Conservation (phyloP, 2,113 vertebrate species). For the Pelecanoides urinatrix region DNA sequence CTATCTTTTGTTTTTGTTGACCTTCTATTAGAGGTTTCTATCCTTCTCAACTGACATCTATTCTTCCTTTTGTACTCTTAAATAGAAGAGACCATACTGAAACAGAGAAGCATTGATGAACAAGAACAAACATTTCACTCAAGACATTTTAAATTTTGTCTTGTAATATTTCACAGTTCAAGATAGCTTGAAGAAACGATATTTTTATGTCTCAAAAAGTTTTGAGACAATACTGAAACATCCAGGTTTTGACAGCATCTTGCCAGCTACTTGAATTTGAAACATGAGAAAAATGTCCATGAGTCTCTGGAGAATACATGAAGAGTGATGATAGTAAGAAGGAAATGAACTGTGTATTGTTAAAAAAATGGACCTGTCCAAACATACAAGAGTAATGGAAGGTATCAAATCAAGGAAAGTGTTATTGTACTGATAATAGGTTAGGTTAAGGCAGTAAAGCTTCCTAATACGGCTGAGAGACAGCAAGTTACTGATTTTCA, state of each 20-base stretch:
- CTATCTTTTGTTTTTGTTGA: not conserved
- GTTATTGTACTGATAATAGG: not conserved
- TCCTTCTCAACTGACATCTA: not conserved
- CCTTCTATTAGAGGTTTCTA: not conserved
- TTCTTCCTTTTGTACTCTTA: not conserved
- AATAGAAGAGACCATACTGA: not conserved
- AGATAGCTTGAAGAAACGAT: not conserved
- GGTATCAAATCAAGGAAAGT: not conserved
- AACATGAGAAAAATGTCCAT: not conserved
- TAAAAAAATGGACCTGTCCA: not conserved
- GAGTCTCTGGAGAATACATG: not conserved
- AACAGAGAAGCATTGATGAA: not conserved
- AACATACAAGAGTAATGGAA: not conserved
- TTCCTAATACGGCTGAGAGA: not conserved
- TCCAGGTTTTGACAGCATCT: not conserved
- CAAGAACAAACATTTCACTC: not conserved
- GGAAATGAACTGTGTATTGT: not conserved
- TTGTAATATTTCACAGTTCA: not conserved
- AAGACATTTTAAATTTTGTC: not conserved
- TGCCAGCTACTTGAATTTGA: not conserved
- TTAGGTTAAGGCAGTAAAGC: not conserved
- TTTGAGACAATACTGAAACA: not conserved
- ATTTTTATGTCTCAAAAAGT: not conserved
- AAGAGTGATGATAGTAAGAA: not conserved
- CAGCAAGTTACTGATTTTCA: not conserved